Evolutionary conservation across 2,797 vertebrate genomes (phyloP).

Genomic region (Trachops cirrhosus): DNA sequence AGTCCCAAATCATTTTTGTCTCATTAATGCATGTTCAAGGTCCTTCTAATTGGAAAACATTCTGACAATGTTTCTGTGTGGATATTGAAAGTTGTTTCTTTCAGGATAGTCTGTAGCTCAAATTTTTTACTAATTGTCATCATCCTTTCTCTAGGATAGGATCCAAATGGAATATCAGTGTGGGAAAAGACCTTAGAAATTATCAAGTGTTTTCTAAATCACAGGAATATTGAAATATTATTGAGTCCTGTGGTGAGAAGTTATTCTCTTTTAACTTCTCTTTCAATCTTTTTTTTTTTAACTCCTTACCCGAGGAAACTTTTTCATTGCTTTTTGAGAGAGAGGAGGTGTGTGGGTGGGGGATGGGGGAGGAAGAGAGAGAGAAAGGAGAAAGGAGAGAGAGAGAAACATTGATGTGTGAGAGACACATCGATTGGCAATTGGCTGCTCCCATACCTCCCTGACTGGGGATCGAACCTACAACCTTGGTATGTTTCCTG

Average conservation of each 20-base stretch:
- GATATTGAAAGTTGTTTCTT: neutral
- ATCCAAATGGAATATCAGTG: neutral
- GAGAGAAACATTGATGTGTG: neutral
- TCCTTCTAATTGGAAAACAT: constrained; percentile 24
- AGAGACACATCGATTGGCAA: neutral
- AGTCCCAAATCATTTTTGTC: constrained; percentile 9
- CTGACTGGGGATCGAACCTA: neutral
- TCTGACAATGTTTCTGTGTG: neutral
- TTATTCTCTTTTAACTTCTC: neutral
- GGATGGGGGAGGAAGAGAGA: too few relatives aligned
- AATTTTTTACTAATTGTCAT: neutral
- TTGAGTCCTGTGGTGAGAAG: neutral
- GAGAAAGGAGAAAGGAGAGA: too few relatives aligned
- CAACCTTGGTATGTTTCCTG: neutral
- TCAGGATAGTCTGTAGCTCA: constrained; percentile 1
- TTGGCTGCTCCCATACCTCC: neutral
- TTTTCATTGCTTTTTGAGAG: neutral
- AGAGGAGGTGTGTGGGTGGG: too few relatives aligned
- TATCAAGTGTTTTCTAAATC: neutral
- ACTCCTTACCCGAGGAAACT: neutral
- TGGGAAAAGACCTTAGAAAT: neutral
- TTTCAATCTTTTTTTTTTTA: neutral
- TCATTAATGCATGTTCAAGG: neutral
- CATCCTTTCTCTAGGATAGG: neutral
- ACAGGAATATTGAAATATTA: neutral